Conservation (phyloP, 37 sponge, comb jelly and placozoan genomes). For the Aplysina aerophoba region DNA sequence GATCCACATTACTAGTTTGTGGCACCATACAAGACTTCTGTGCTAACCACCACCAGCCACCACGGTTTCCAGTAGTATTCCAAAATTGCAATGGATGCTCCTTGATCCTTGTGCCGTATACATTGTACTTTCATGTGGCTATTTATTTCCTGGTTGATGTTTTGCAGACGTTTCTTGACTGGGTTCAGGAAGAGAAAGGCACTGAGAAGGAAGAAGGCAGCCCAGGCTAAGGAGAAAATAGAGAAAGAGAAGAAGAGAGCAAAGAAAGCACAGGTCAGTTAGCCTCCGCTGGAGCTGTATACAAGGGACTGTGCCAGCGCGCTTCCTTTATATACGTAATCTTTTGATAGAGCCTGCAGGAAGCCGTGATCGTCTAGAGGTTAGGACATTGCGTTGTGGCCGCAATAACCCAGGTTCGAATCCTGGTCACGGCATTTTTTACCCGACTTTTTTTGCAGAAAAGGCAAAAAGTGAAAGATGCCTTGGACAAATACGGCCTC, state of each 20-base stretch:
- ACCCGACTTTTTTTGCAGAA: slow-evolving; percentile 4
- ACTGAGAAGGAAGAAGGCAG: slow-evolving; percentile 43
- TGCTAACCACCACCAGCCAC: too few relatives aligned
- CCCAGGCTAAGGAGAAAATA: slow-evolving; percentile 17
- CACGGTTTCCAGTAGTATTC: too few relatives aligned
- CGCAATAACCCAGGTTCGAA: slow-evolving; percentile 97
- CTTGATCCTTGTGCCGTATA: too few relatives aligned
- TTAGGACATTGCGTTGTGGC: slow-evolving; percentile 98
- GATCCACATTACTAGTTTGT: too few relatives aligned
- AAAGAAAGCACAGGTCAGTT: slow-evolving; percentile 8
- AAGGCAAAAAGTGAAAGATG: neutral
- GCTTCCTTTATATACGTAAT: too few relatives aligned
- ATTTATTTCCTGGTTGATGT: too few relatives aligned
- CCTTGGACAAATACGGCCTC: slow-evolving; percentile 12
- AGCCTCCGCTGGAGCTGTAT: too few relatives aligned
- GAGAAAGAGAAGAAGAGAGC: slow-evolving; percentile 30
- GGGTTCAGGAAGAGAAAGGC: slow-evolving; percentile 59
- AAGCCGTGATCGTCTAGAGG: slow-evolving; percentile 98
- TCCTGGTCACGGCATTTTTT: slow-evolving; percentile 94
- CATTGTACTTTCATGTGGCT: too few relatives aligned
- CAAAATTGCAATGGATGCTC: too few relatives aligned
- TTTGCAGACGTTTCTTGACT: slow-evolving; percentile 47
- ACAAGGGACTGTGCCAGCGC: too few relatives aligned
- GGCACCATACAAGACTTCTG: too few relatives aligned
- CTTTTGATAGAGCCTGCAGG: neutral